Percentiles rank a stretch among this genome's conserved stretches.
phyloP scores from a whole-genome alignment of 2,888 invertebrate species.

The Myathropa florea region DNA sequence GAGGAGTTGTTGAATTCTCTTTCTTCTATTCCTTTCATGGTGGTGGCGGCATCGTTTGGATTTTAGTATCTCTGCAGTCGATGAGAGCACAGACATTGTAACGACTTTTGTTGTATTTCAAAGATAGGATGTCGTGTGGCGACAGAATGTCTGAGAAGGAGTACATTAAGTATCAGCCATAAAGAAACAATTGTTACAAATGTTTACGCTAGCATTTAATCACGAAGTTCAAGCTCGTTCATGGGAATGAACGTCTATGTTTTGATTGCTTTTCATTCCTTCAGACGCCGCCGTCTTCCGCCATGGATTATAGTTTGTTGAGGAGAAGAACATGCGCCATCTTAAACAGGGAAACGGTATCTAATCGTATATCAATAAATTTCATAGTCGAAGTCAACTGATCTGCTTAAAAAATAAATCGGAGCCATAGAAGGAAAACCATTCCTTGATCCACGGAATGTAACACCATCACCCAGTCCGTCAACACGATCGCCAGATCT shows the following conservation, averaged over 20 bases:
- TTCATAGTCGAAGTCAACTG: too few relatives aligned
- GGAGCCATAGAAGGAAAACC: too few relatives aligned
- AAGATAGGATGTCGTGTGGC: neutral
- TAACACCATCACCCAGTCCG: neutral
- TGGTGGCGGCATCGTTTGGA: conserved; percentile 13
- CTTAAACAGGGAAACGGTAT: too few relatives aligned
- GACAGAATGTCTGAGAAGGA: conserved; percentile 13
- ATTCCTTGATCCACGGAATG: neutral
- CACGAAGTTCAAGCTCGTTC: neutral
- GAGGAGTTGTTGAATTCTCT: neutral
- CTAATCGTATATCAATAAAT: too few relatives aligned
- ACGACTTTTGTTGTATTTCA: neutral
- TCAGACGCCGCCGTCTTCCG: neutral
- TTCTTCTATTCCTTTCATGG: neutral
- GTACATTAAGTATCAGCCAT: neutral
- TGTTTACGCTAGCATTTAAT: neutral
- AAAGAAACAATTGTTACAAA: neutral
- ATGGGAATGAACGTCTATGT: neutral
- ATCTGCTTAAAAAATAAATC: too few relatives aligned
- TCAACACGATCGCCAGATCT: neutral
- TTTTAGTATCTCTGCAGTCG: neutral
- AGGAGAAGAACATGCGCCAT: too few relatives aligned
- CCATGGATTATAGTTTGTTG: too few relatives aligned
- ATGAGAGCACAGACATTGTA: conserved; percentile 36
- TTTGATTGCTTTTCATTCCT: neutral